Base-by-base conservation (phyloP, 2,888 invertebrate genomes). In the Pharmacophagus antenor region DNA sequence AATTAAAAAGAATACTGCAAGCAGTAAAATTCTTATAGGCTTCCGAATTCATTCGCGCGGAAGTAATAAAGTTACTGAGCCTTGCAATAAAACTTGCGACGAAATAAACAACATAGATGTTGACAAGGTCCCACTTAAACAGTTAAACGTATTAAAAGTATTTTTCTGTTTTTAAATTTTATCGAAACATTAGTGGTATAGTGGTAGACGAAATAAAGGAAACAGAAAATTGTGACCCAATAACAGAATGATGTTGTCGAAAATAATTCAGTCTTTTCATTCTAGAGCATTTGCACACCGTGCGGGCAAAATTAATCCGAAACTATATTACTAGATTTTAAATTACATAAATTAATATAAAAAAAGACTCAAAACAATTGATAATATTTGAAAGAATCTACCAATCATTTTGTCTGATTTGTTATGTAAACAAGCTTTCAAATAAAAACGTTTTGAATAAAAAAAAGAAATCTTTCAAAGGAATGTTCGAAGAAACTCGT, bases 11-110 rank as follows among this genome's bases (percentile, higher is more conserved):
- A 41, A 42, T 18, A 53, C 23, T 41, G 42, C 41, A 21, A 17
- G 17, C 41, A 20, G 18, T 53, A 53, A 53, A 53, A 53, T 53
- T 53, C 23, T 53, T 53, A 53, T 53, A 25, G 53, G 53, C 22
- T 6, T 15, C 42, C 42, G 17, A 42, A 42, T 4, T 42, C 42
- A 17, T 42, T 42, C 17, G 42, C 2, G 17, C 42, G 42, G 25
- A 49, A 27, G 42, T 56, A 50, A 50, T 49, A 56, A 56, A 56
- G 42, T 20, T 42, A 27, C 44, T 27, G 27, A 51, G 15, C 20
- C 18, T 21, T 27, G 57, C 27, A 51, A 57, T 57, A 51, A 57
- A 57, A 51, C 21, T 50, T 46, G 23, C 27, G 46, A 44, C 31
- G n/a, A 44, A 57, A 22, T 22, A 57, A 46, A 57, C 50, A 57